phyloP scores from a whole-genome alignment of 2,113 vertebrate genomes.

The Rhineura floridana region DNA sequence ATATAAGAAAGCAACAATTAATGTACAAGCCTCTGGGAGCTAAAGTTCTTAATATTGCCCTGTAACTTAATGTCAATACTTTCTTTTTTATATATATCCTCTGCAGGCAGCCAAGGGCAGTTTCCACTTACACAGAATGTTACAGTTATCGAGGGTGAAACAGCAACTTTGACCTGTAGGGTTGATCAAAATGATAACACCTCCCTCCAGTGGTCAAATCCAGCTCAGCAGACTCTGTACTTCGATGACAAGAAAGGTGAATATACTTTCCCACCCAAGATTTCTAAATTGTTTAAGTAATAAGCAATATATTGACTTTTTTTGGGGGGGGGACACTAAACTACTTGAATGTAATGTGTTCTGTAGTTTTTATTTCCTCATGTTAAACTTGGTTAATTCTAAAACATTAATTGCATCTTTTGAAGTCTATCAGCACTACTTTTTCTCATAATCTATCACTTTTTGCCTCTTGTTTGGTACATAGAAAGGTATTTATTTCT shows the following conservation, averaged over 20 bases:
- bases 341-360: neutral
- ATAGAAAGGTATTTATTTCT: neutral
- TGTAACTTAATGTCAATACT: conserved; percentile 46
- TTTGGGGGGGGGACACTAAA: too few species aligned
- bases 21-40: conserved; percentile 22
- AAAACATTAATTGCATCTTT: neutral
- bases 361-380: neutral
- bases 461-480: neutral
- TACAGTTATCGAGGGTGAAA: conserved; percentile 94
- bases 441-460: neutral
- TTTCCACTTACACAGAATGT: conserved; percentile 95
- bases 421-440: neutral
- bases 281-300: conserved; percentile 53
- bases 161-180: conserved; percentile 95
- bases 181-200: conserved; percentile 99
- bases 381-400: neutral
- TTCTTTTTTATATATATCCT: conserved; percentile 37
- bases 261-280: conserved; percentile 49
- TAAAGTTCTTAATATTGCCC: conserved; percentile 51
- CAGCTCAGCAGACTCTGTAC: conserved; percentile 98
- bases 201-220: conserved; percentile 99
- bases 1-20: conserved; percentile 22
- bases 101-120: conserved; percentile 90
- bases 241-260: conserved; percentile 99
- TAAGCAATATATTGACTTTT: conserved; percentile 29